Evolutionary conservation across 2,888 invertebrate genomes (phyloP).

Genomic region (Gastracanthus pulcherrimus): DNA sequence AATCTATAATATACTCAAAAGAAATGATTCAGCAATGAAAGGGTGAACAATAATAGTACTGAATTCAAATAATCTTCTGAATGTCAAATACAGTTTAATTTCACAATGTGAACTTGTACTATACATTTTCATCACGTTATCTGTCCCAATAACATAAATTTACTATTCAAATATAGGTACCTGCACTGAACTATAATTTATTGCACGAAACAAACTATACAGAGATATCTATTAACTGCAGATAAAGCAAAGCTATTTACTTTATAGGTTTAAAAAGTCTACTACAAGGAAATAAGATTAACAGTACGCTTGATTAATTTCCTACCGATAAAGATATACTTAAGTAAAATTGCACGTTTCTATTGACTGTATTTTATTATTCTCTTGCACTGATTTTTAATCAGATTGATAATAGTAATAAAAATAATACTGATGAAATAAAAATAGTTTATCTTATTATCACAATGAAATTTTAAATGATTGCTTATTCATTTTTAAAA

Average conservation of each 20-base stretch:
- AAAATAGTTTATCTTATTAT: no score
- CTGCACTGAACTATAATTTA: not conserved
- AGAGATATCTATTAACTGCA: constrained; percentile 17
- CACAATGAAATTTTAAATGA: no score
- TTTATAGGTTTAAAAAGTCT: constrained; percentile 21
- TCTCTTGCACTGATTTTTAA: not conserved
- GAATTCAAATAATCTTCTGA: no score
- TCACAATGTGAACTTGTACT: no score
- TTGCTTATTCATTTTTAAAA: no score
- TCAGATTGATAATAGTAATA: no score
- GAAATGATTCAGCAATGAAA: no score
- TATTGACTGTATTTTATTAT: not conserved
- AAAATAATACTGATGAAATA: no score
- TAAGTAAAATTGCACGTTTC: not conserved
- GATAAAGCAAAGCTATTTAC: constrained; percentile 22
- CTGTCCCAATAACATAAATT: not conserved
- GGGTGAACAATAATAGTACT: no score
- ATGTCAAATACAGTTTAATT: no score
- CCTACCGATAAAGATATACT: not conserved
- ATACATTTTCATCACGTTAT: not conserved
- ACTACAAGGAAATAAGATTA: constrained; percentile 35
- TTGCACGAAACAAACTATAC: not conserved
- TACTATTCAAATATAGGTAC: not conserved
- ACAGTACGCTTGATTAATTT: constrained; percentile 23
- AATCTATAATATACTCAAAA: no score